These are phyloP conservation scores for Halocynthia aurantium DNA, from an alignment of 23 tunicate species.

Conservation along the genomic window DNA sequence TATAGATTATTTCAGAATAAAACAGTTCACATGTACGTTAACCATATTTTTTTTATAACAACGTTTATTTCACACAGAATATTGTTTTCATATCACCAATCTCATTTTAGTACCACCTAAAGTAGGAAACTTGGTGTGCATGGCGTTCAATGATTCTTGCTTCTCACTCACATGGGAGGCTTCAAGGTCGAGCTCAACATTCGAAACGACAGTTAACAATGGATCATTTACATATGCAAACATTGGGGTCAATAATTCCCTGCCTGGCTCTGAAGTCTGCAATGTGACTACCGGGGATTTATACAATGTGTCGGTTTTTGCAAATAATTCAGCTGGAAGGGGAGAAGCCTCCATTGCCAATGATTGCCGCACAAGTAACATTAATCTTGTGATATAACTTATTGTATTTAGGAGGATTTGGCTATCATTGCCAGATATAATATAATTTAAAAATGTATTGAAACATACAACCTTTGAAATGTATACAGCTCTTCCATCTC, in stretches of 20 bases:
- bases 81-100: neutral
- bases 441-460: neutral
- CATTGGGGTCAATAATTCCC: neutral
- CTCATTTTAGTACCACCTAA: slow-evolving; percentile 7
- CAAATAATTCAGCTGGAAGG: slow-evolving; percentile 10
- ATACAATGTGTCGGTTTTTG: slow-evolving; percentile 14
- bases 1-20: no score
- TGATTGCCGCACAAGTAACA: slow-evolving; percentile 5
- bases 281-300: slow-evolving; percentile 4
- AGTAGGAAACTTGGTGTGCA: neutral
- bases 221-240: neutral
- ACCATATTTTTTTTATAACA: no score
- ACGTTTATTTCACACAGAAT: no score
- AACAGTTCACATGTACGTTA: no score
- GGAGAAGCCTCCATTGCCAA: neutral
- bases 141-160: neutral
- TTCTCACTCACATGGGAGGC: slow-evolving; percentile 4
- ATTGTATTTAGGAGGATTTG: neutral
- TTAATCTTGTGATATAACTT: neutral
- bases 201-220: neutral
- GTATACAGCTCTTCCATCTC: neutral
- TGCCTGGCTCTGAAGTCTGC: slow-evolving; percentile 18
- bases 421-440: no score
- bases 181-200: neutral
- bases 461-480: neutral